phyloP scores from a whole-genome alignment of 2,113 vertebrate genomes.

The Petrocephalus zakoni region DNA sequence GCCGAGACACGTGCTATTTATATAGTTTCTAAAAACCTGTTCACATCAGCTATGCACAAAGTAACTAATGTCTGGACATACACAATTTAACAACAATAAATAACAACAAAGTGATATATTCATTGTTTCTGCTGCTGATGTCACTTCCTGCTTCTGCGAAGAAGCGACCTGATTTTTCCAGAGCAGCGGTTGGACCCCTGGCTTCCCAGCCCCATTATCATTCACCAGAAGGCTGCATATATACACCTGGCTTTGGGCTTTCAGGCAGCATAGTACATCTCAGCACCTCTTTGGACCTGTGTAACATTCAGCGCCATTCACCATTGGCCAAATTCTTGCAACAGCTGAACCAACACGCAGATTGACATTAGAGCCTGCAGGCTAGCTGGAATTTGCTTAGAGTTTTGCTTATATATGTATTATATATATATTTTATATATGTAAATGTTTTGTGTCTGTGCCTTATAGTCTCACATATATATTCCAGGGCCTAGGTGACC shows the following conservation, averaged over 20 bases:
- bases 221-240: not conserved
- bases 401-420: not conserved
- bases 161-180: not conserved
- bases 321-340: not conserved
- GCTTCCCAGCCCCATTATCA: not conserved
- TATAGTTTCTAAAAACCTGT: not conserved
- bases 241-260: not conserved
- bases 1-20: not conserved
- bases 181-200: not conserved
- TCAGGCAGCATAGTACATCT: not conserved
- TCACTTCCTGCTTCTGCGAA: not conserved
- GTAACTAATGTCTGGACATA: not conserved
- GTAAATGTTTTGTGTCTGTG: not conserved
- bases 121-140: not conserved
- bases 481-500: not conserved
- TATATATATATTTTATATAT: not conserved
- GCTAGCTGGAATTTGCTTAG: not conserved
- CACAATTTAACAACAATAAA: not conserved
- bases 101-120: not conserved
- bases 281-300: not conserved
- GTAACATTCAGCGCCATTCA: not conserved
- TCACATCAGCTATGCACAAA: not conserved
- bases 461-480: not conserved
- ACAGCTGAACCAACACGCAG: slow-evolving; percentile 1
- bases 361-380: not conserved